These are phyloP conservation scores for Isichthys henryi DNA, from an alignment of 2,113 vertebrate genomes.

Conservation along the genomic window DNA sequence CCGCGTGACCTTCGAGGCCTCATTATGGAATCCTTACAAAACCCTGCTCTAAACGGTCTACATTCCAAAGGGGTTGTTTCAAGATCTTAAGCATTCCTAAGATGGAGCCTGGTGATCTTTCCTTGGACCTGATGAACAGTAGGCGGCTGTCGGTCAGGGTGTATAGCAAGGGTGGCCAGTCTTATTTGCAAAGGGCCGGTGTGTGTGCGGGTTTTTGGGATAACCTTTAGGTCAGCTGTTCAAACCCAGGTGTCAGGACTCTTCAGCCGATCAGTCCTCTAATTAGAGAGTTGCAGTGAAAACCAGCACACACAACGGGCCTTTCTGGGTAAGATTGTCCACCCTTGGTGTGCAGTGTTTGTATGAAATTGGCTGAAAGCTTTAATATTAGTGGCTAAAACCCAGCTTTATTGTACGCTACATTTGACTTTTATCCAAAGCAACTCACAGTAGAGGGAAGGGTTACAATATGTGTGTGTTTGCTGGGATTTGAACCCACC, in stretches of 20 bases:
- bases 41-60: neutral
- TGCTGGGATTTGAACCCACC: neutral
- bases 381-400: neutral
- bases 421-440: neutral
- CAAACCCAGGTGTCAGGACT: neutral
- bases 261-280: neutral
- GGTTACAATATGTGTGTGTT: neutral
- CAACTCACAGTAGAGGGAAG: neutral
- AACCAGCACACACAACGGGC: neutral
- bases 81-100: neutral
- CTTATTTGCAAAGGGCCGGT: neutral
- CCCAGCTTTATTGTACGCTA: neutral
- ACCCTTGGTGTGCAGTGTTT: neutral
- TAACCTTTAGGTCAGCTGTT: neutral
- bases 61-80: neutral
- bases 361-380: neutral
- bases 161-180: neutral
- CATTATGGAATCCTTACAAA: neutral
- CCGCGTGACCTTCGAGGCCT: neutral
- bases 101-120: neutral
- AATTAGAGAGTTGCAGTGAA: neutral
- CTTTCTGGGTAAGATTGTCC: neutral
- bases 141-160: neutral
- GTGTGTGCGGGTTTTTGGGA: neutral
- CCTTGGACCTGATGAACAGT: neutral